Base-by-base conservation (phyloP, 2,888 invertebrate species). In the Xylocampa areola region DNA sequence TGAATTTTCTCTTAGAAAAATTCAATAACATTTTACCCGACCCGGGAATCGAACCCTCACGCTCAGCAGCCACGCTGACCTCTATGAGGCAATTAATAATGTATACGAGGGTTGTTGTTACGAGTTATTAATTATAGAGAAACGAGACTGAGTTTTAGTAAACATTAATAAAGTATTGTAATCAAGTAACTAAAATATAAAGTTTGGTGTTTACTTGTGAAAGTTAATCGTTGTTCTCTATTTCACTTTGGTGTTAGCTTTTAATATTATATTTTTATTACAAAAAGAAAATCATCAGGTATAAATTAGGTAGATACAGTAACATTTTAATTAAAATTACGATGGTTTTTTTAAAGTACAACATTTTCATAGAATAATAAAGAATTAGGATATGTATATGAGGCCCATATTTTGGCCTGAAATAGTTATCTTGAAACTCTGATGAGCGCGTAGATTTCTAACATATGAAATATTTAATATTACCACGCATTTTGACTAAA, bases 381-480 rank as follows among this genome's bases (percentile, higher is more conserved):
- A n/a, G 36, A 48, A 25, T 23, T 7, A 2, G 43, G 8, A 48
- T 14, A 39, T 30, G 21, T 27, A 48, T 29, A 13, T 25, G 14
- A 40, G 11, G 13, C 13, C 16, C 16, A 48, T 7, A 40, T 40
- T 33, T 35, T 25, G 13, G 10, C 4, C n/a, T 43, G 19, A 53
- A 39, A 39, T 54, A 47, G 54, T 6, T 5, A 39, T 29, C 14
- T 6, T 25, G 21, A 36, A 43, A 27, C 4, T 5, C 33, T 37
- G 14, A 33, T 54, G 47, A 55, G 16, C 40, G 14, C 21, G 49
- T 17, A 35, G 10, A 7, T 6, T 39, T 41, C 25, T 39, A 27
- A 13, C 43, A 16, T 44, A 45, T 57, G 45, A 50, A 50, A 41
- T 33, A 30, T 35, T 41, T 45, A 45, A 36, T 8, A 62, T 33